Evolutionary conservation across 2,888 invertebrate species (phyloP).

Genomic region (Fabriciana adippe): DNA sequence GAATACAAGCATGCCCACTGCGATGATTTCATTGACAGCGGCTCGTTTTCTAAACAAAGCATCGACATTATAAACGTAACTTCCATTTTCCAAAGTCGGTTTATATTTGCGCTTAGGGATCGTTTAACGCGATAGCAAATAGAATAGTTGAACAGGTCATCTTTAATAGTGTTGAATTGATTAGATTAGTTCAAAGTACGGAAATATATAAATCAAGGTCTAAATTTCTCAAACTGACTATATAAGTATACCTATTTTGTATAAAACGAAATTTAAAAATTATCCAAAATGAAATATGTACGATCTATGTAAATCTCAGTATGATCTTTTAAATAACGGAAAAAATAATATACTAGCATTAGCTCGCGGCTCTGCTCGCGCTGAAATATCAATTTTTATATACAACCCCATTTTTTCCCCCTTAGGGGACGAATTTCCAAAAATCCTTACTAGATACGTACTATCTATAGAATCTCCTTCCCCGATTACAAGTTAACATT

Average conservation of each 20-base stretch:
- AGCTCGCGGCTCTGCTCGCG: no score
- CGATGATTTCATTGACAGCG: slow-evolving; percentile 62
- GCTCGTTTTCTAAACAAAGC: slow-evolving; percentile 64
- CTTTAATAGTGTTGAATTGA: slow-evolving; percentile 26
- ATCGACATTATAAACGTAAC: slow-evolving; percentile 69
- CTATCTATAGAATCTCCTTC: no score
- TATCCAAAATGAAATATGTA: no score
- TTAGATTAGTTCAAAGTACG: slow-evolving; percentile 32
- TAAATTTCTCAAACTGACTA: slow-evolving; percentile 4
- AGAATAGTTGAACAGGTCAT: slow-evolving; percentile 32
- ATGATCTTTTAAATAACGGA: no score
- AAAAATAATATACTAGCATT: no score
- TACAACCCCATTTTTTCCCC: no score
- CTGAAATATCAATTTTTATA: no score
- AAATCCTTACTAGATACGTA: no score
- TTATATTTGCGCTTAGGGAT: slow-evolving; percentile 22
- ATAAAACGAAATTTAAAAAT: no score
- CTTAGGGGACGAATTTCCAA: no score
- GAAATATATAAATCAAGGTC: neutral
- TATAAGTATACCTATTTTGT: neutral
- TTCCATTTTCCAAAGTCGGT: slow-evolving; percentile 22
- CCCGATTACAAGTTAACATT: no score
- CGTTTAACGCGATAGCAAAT: slow-evolving; percentile 17
- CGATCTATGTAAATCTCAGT: no score
- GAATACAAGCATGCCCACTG: slow-evolving; percentile 74